Evolutionary conservation across 2,888 invertebrate species (phyloP).

Genomic region (Cantharis rufa): DNA sequence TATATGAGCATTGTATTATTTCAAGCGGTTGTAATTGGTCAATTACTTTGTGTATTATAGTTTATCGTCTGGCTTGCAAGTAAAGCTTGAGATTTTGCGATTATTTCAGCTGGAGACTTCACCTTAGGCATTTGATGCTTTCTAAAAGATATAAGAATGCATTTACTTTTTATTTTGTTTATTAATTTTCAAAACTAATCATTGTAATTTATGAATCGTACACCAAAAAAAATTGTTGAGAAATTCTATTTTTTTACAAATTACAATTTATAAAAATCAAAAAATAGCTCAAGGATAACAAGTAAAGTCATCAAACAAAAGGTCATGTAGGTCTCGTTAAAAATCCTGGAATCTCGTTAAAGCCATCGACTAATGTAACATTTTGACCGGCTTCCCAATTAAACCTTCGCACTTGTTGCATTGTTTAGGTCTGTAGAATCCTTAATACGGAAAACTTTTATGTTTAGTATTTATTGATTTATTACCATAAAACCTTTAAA

Average conservation of each 20-base stretch:
- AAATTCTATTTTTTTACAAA: no score
- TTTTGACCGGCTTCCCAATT: no score
- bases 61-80: not conserved
- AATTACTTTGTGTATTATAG: constrained; percentile 19
- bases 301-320: no score
- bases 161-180: not conserved
- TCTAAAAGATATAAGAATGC: not conserved
- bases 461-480: not conserved
- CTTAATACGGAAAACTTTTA: not conserved
- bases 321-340: no score
- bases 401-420: no score
- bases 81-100: not conserved
- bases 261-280: no score
- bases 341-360: not conserved
- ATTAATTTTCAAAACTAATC: not conserved
- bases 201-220: no score
- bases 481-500: not conserved
- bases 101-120: not conserved
- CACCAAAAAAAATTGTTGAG: no score
- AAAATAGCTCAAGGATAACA: no score
- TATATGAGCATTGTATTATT: constrained; percentile 12
- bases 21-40: constrained; percentile 14
- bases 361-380: no score
- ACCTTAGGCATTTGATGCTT: not conserved
- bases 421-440: no score